A percentile compares a stretch with the other conserved stretches of the same genome.
phyloP scores from a whole-genome alignment of 2,797 vertebrate species.

The Sphaeramia orbicularis region DNA sequence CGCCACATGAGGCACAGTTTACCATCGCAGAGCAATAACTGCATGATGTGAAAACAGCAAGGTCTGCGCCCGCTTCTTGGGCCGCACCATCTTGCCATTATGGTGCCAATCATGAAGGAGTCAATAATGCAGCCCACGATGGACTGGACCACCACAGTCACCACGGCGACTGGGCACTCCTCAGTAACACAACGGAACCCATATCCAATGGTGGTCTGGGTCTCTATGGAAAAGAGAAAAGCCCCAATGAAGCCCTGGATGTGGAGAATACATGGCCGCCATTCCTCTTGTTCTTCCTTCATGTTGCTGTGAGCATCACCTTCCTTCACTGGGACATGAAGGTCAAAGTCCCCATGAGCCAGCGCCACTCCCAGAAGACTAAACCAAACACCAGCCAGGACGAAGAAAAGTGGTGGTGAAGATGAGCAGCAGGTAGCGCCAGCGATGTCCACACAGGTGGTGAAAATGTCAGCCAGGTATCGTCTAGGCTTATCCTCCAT shows the following conservation, averaged over 20 bases:
- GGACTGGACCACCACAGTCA: slow-evolving; percentile 94
- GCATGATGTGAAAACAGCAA: slow-evolving; percentile 93
- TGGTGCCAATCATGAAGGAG: slow-evolving; percentile 97
- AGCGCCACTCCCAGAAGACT: slow-evolving; percentile 93
- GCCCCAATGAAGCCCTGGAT: slow-evolving; percentile 94
- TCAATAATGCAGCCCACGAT: slow-evolving; percentile 95
- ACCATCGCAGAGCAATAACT: slow-evolving; percentile 90
- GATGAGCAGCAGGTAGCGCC: slow-evolving; percentile 94
- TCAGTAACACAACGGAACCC: slow-evolving; percentile 95
- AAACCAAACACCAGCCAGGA: slow-evolving; percentile 93
- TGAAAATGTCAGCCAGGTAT: slow-evolving; percentile 98
- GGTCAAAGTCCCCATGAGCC: slow-evolving; percentile 90
- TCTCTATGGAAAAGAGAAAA: slow-evolving; percentile 96
- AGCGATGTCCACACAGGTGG: slow-evolving; percentile 99
- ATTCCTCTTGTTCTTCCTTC: slow-evolving; percentile 66
- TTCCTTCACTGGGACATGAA: slow-evolving; percentile 57
- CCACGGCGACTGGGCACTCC: slow-evolving; percentile 92
- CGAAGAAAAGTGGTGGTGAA: slow-evolving; percentile 92
- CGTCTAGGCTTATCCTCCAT: slow-evolving; percentile 94
- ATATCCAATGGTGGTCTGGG: slow-evolving; percentile 95
- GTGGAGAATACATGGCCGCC: slow-evolving; percentile 92
- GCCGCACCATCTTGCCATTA: slow-evolving; percentile 97
- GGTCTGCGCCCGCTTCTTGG: slow-evolving; percentile 94
- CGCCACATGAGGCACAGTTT: slow-evolving; percentile 96
- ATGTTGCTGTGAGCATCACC: slow-evolving; percentile 44